Conservation (phyloP, 1,140 invertebrate species). For the Drepana arcuata region DNA sequence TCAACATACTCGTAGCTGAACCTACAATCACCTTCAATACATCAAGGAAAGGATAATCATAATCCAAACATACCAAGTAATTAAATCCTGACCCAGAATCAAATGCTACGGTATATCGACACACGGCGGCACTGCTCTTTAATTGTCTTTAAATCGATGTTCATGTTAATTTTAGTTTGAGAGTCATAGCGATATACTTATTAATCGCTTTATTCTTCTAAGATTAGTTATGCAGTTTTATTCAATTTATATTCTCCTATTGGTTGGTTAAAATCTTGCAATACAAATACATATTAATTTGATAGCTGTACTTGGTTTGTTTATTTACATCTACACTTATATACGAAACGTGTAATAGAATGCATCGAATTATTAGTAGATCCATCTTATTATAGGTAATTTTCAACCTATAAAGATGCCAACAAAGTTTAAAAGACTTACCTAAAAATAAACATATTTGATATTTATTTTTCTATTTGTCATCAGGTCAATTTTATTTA, state of each 20-base stretch:
- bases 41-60: constrained; percentile 18
- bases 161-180: constrained; percentile 20
- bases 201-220: constrained; percentile 29
- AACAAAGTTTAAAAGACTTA: neutral
- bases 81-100: constrained; percentile 41
- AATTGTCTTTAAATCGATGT: constrained; percentile 21
- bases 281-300: neutral
- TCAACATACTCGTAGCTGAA: constrained; percentile 6
- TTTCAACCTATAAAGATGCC: neutral
- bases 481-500: too few species aligned
- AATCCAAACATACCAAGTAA: constrained; percentile 13
- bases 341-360: neutral
- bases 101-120: constrained; percentile 9
- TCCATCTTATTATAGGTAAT: too few species aligned
- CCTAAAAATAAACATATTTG: neutral
- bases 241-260: neutral
- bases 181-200: constrained; percentile 28
- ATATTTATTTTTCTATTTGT: too few species aligned
- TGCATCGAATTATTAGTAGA: neutral
- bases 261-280: neutral
- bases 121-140: constrained; percentile 20
- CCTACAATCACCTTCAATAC: constrained; percentile 32
- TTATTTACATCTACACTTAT: neutral
- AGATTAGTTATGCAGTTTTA: neutral
- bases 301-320: neutral